Evolutionary conservation across 2,797 vertebrate genomes (phyloP).

Genomic region (Onychomys torridus): DNA sequence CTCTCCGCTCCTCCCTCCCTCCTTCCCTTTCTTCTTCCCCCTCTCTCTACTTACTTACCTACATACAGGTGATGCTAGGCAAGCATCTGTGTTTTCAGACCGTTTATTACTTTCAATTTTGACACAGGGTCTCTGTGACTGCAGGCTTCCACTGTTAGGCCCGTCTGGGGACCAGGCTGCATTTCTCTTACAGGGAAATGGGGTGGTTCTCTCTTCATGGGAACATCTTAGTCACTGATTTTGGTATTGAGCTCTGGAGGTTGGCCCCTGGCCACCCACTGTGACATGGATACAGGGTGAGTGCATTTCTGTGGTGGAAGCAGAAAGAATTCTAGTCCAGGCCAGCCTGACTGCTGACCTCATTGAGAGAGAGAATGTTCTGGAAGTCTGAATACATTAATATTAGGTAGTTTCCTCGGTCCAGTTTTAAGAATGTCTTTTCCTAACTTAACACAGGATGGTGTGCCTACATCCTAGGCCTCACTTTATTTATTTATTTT

Average conservation of each 20-base stretch:
- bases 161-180: not conserved
- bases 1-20: no score
- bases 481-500: not conserved
- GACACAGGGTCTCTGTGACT: not conserved
- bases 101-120: not conserved
- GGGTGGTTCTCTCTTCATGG: not conserved
- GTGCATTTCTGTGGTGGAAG: not conserved
- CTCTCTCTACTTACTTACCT: fast-evolving
- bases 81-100: not conserved
- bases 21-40: no score
- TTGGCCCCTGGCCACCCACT: not conserved
- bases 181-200: not conserved
- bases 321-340: not conserved
- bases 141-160: not conserved
- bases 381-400: constrained; percentile 23
- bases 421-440: not conserved
- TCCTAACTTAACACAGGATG: not conserved
- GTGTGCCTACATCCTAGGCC: not conserved
- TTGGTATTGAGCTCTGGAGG: not conserved
- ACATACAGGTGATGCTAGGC: not conserved
- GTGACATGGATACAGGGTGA: not conserved
- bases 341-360: not conserved
- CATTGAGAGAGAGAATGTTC: not conserved
- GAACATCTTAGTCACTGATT: not conserved
- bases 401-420: not conserved